Base-by-base conservation (phyloP, 1,140 invertebrate genomes). In the Danaus melanippus region DNA sequence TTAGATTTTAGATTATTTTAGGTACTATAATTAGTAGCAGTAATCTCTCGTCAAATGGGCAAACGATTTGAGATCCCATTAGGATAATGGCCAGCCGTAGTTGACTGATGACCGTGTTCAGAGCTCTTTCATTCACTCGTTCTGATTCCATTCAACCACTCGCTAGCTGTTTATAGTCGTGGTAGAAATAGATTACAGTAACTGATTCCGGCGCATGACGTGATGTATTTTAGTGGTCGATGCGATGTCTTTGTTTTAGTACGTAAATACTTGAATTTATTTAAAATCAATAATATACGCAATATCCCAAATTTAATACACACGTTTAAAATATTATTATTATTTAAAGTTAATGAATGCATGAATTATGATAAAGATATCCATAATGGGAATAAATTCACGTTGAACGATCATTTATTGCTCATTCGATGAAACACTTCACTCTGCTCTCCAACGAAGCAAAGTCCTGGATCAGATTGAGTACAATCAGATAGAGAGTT, bases 401-500 rank as follows among this genome's bases (percentile, higher is more conserved):
- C 7, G 21, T 32, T 32, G 52, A 55, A 60, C 58, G 58, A 60
- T 60, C 58, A 60, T 55, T 60, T 48, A 55, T 49, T 50, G 55
- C 53, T 60, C 58, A 59, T 59, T 60, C 53, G 52, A 60, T 60
- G 49, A 46, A 57, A 50, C 55, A 57, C 55, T 52, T 52, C 50
- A 52, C 32, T 57, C 55, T 46, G 55, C 58, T 42, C 58, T 60
- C 47, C 51, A 59, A 60, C 55, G 58, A 55, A 44, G 58, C 58
- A 55, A 60, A 60, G 58, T 46, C 58, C 55, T 44, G 58, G 58
- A 60, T 53, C 17, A 46, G 49, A 53, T 60, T 54, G 53, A 50
- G 66, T 61, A 71, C 68, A 68, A 74, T 71, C 69, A 56, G 62
- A 74, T 70, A 56, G 63, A 67, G 21, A 32, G 66, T 69, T 69